Evolutionary conservation across 1,140 invertebrate genomes (phyloP).

Genomic region (Ditylenchus dipsaci): DNA sequence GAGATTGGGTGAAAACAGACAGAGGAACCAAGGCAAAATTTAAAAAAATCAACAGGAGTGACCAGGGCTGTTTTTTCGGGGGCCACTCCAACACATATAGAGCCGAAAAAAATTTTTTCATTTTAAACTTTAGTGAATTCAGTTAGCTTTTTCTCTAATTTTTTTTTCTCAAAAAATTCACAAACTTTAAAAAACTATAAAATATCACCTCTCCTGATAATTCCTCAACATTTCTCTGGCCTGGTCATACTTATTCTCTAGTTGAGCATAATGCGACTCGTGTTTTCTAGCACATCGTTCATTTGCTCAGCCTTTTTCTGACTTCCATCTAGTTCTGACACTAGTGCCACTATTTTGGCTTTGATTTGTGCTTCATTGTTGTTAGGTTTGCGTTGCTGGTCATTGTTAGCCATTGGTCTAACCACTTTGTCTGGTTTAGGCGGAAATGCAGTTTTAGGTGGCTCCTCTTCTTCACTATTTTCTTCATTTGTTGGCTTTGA

Average conservation of each 20-base stretch:
- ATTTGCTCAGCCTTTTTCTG: slow-evolving; percentile 54
- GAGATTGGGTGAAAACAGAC: too few relatives aligned
- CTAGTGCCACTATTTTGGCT: slow-evolving; percentile 44
- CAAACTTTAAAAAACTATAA: background rate
- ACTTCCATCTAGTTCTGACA: slow-evolving; percentile 46
- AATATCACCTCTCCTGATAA: slow-evolving; percentile 51
- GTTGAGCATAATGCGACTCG: slow-evolving; percentile 45
- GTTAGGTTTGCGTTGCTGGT: background rate
- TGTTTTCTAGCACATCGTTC: slow-evolving; percentile 40
- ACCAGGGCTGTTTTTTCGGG: too few relatives aligned
- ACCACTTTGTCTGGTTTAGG: background rate
- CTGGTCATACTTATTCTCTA: slow-evolving; percentile 55
- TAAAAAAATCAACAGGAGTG: too few relatives aligned
- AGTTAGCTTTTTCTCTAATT: too few relatives aligned
- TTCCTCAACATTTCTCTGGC: slow-evolving; percentile 45
- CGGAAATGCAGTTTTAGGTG: background rate
- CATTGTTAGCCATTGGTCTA: slow-evolving; percentile 1
- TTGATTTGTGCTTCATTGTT: slow-evolving; percentile 17
- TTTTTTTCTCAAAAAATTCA: too few relatives aligned
- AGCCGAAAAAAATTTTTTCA: too few relatives aligned
- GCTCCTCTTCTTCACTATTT: background rate
- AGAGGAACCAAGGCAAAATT: too few relatives aligned
- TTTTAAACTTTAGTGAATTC: slow-evolving; percentile 17
- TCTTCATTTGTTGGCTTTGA: background rate
- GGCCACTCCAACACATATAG: too few relatives aligned